Conservation (phyloP, 2,888 invertebrate species). For the Drosophila antonietae region DNA sequence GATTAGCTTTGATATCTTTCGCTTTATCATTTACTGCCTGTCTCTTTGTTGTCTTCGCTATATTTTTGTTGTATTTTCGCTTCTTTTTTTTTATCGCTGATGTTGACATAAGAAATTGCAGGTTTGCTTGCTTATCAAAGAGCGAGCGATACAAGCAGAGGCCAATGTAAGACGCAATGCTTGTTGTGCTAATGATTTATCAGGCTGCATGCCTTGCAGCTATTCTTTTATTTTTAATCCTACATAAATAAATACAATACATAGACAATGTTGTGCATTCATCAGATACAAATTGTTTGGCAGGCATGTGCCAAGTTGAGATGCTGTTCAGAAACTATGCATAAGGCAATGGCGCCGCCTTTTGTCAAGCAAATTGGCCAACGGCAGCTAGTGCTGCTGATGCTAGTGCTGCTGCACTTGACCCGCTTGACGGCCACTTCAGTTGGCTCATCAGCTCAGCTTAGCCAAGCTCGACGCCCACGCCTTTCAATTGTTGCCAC, state of each 20-base stretch:
- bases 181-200: constrained; percentile 16
- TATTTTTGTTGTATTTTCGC: constrained; percentile 1
- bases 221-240: constrained; percentile 49
- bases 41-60: background rate
- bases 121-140: constrained; percentile 54
- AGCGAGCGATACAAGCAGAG: constrained; percentile 35
- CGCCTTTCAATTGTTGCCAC: constrained; percentile 62
- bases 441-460: constrained; percentile 68
- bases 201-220: constrained; percentile 12
- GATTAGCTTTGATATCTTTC: constrained; percentile 56
- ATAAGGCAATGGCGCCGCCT: constrained; percentile 20
- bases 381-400: constrained; percentile 55
- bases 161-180: constrained; percentile 5
- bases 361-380: constrained; percentile 66
- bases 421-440: constrained; percentile 59
- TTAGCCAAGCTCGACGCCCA: constrained; percentile 46
- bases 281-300: constrained; percentile 47
- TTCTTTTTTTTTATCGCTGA: constrained; percentile 25
- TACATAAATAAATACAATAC: constrained; percentile 17
- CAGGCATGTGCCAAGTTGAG: constrained; percentile 33
- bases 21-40: constrained; percentile 35
- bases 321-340: constrained; percentile 16
- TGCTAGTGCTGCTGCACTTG: constrained; percentile 61
- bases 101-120: constrained; percentile 26
- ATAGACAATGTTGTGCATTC: constrained; percentile 15